Conservation (phyloP, 2,888 invertebrate genomes). For the Lepidochitona cinerea region DNA sequence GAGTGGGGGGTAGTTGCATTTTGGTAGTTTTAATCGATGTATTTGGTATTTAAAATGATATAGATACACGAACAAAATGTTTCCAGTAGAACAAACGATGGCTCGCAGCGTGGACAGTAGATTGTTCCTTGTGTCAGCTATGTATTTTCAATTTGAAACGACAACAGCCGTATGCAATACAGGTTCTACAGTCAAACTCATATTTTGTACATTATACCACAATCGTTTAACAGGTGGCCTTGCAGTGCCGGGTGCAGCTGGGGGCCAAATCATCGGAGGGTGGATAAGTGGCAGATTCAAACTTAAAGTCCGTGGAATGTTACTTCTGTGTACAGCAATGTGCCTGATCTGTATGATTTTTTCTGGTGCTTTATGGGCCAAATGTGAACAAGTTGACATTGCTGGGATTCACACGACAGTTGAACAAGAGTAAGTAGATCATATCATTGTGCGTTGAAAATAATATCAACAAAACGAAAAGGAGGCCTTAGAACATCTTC, state of each 20-base stretch:
- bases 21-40: too few relatives aligned
- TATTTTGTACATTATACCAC: background rate
- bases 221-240: slow-evolving; percentile 46
- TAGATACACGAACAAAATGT: too few relatives aligned
- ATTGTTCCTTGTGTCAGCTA: too few relatives aligned
- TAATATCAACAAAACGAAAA: too few relatives aligned
- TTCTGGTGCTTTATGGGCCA: slow-evolving; percentile 46
- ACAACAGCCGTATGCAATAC: background rate
- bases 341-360: slow-evolving; percentile 39
- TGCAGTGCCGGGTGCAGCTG: slow-evolving; percentile 63
- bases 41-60: too few relatives aligned
- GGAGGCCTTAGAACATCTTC: too few relatives aligned
- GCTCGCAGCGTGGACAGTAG: too few relatives aligned
- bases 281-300: slow-evolving; percentile 53
- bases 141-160: background rate
- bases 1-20: too few relatives aligned
- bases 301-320: slow-evolving; percentile 53
- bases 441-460: too few relatives aligned
- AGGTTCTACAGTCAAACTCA: background rate
- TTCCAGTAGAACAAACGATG: too few relatives aligned
- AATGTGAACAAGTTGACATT: slow-evolving; percentile 46
- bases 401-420: too few relatives aligned
- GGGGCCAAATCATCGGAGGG: slow-evolving; percentile 63
- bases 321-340: slow-evolving; percentile 50
- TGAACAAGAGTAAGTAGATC: too few relatives aligned